Percentiles rank a stretch among this genome's conserved stretches.
Evolutionary conservation across 1,140 invertebrate genomes (phyloP).

Genomic region (Triops cancriformis): DNA sequence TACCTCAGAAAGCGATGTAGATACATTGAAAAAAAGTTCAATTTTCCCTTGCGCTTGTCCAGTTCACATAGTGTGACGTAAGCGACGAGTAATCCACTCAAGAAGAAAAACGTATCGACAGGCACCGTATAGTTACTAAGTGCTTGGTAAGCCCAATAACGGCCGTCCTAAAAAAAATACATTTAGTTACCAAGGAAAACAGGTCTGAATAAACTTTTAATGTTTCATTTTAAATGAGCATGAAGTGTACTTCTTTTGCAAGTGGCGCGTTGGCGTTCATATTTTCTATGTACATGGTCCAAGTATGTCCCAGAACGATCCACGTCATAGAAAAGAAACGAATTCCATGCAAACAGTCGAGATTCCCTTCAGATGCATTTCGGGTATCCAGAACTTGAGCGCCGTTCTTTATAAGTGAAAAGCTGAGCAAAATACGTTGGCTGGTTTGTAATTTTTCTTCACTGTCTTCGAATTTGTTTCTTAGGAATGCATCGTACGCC

Average conservation of each 20-base stretch:
- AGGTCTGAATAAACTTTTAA: too few species aligned
- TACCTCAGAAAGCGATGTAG: slow-evolving; percentile 29
- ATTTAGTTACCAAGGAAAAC: too few species aligned
- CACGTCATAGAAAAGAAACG: slow-evolving; percentile 75
- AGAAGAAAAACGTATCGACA: slow-evolving; percentile 23
- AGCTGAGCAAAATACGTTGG: slow-evolving; percentile 32
- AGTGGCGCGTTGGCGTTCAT: background rate
- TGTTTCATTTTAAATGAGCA: background rate
- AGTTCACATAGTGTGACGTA: slow-evolving; percentile 27
- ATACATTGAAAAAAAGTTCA: slow-evolving; percentile 27
- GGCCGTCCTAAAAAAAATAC: background rate
- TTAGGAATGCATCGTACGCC: slow-evolving; percentile 2
- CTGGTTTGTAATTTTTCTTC: background rate
- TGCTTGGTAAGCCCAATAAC: background rate
- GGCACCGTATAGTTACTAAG: slow-evolving; percentile 7
- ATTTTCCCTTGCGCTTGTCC: slow-evolving; percentile 26
- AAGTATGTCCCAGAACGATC: slow-evolving; percentile 89
- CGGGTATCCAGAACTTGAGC: slow-evolving; percentile 38
- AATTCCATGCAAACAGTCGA: slow-evolving; percentile 71
- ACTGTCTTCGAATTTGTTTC: background rate
- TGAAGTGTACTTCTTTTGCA: background rate
- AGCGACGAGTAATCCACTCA: slow-evolving; percentile 21
- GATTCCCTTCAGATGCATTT: slow-evolving; percentile 54
- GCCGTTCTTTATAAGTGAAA: slow-evolving; percentile 37
- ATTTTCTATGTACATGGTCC: slow-evolving; percentile 54